Percentiles rank a stretch among this genome's conserved stretches.
phyloP scores from a whole-genome alignment of 1,140 invertebrate species.

The Camponotus vicinus region DNA sequence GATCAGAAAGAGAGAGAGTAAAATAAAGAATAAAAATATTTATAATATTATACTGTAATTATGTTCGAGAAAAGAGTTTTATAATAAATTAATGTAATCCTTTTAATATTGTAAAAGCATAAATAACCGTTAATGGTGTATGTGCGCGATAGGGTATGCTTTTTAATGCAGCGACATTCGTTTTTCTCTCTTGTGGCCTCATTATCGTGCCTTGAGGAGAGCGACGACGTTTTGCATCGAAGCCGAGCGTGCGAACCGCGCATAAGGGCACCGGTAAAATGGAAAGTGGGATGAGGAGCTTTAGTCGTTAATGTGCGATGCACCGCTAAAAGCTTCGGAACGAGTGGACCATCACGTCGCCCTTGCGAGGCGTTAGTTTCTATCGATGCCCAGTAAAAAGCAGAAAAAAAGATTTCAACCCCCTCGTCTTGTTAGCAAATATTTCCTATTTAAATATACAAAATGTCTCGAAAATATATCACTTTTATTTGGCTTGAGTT shows the following conservation, averaged over 20 bases:
- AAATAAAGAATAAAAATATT: no score
- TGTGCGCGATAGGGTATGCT: not conserved
- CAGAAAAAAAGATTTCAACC: not conserved
- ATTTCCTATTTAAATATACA: not conserved
- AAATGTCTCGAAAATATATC: not conserved
- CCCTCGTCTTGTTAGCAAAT: not conserved
- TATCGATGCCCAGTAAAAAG: conserved; percentile 52
- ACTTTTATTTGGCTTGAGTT: not conserved
- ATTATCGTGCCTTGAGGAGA: conserved; percentile 70
- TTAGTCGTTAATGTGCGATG: conserved; percentile 73
- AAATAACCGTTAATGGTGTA: not conserved
- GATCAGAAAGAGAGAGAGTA: no score
- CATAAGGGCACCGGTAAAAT: conserved; percentile 51
- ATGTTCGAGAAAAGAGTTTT: no score
- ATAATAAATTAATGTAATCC: no score
- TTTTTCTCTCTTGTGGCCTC: conserved; percentile 59
- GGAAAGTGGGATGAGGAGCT: conserved; percentile 37
- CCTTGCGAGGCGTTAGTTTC: conserved; percentile 47
- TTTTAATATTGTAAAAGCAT: no score
- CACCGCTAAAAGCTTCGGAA: conserved; percentile 71
- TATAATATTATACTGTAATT: no score
- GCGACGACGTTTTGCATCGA: conserved; percentile 58
- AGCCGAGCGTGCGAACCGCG: conserved; percentile 55
- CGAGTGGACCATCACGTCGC: conserved; percentile 62
- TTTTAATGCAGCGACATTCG: conserved; percentile 23